Evolutionary conservation across 2,888 invertebrate species (phyloP), one percentile per base, ranked within the genome.

Genomic region (Spisula solida): DNA sequence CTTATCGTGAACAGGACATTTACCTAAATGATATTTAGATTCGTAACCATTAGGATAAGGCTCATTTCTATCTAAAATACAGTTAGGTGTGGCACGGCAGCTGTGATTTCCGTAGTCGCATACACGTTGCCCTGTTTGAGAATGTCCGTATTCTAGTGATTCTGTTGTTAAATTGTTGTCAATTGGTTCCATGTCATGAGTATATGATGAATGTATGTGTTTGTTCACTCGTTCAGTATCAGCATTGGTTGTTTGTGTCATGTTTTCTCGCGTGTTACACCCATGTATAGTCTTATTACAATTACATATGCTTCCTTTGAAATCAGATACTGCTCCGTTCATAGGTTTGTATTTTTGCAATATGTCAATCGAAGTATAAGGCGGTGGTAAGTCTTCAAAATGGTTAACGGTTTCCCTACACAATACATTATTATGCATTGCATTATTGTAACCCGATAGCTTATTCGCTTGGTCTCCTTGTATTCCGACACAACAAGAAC

Each of bases 381-480:
- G 25, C n/a, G n/a, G 25, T 66, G 60, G 60, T 2, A 12, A 25
- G 25, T 66, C 60, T 66, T 66, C 60, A 25, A 10, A 66, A 25
- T 0, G 8, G 0, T 10, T 25, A 10, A 25, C 10, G 0, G 10
- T 66, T n/a, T 66, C 60, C 25, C 25, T 66, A 25, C 1, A n/a
- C 5, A n/a, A 66, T 66, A 12, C 12, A 66, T 66, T 25, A 25
- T n/a, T 66, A 10, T 4, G 60, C 6, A 66, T 10, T 66, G n/a
- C 10, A 10, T n/a, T 66, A 66, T 66, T 66, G 60, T n/a, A 66
- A n/a, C n/a, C 60, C 5, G 10, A 5, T 2, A 66, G 25, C 12
- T 66, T 66, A 66, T 66, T 25, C n/a, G 60, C 60, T 12, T 66
- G 60, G 12, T 66, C 60, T 66, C n/a, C n/a, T 66, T 66, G 60